A percentile compares a stretch with the other conserved stretches of the same genome.
phyloP scores from a whole-genome alignment of 2,113 vertebrate genomes.

The Ranitomeya imitator region DNA sequence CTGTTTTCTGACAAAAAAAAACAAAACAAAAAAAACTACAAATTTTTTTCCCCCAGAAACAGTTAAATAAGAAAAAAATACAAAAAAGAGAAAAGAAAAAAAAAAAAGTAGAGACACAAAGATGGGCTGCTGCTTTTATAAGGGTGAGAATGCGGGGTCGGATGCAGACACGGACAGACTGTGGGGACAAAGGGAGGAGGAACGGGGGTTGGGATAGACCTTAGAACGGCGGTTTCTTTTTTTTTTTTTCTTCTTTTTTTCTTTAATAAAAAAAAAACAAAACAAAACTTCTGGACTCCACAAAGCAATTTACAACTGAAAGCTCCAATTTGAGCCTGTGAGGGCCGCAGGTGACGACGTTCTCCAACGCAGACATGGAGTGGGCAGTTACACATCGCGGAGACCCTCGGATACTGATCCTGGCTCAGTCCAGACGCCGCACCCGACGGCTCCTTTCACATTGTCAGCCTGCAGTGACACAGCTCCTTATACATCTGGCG shows the following conservation, averaged over 20 bases:
- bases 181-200: neutral
- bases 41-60: conserved; percentile 47
- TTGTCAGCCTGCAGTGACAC: conserved; percentile 88
- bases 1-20: conserved; percentile 47
- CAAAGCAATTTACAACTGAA: conserved; percentile 30
- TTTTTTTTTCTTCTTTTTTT: neutral
- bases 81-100: conserved; percentile 14
- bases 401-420: neutral
- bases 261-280: neutral
- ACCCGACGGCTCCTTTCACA: conserved; percentile 70
- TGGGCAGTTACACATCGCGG: neutral
- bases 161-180: neutral
- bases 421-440: conserved; percentile 20
- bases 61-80: conserved; percentile 56
- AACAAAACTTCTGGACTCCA: neutral
- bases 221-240: no score
- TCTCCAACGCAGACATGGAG: conserved; percentile 4
- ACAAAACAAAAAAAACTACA: conserved; percentile 35
- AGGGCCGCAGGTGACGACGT: neutral
- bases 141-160: no score
- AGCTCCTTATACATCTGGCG: conserved; percentile 95
- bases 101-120: neutral
- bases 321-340: neutral
- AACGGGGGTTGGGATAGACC: neutral
- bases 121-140: neutral